A percentile compares a stretch with the other conserved stretches of the same genome.
phyloP scores from a whole-genome alignment of 2,797 vertebrate genomes.

The Sebastes alutus region DNA sequence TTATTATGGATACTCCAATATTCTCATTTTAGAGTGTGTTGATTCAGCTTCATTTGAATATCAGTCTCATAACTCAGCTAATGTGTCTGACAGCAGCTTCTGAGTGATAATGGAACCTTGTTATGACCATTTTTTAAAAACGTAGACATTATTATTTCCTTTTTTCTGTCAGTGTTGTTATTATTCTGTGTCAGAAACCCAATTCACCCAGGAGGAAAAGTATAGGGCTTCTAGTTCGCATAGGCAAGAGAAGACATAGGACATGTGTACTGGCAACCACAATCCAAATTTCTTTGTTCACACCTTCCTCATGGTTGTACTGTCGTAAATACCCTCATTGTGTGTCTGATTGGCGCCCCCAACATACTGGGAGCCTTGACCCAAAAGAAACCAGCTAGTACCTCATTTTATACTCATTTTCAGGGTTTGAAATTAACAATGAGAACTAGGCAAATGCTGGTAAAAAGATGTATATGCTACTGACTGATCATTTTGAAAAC shows the following conservation, averaged over 20 bases:
- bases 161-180: slow-evolving; percentile 42
- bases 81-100: slow-evolving; percentile 50
- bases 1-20: slow-evolving; percentile 64
- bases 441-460: slow-evolving; percentile 7
- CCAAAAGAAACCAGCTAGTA: slow-evolving; percentile 57
- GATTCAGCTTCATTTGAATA: slow-evolving; percentile 56
- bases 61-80: slow-evolving; percentile 50
- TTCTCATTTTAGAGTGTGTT: slow-evolving; percentile 70
- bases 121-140: slow-evolving; percentile 23
- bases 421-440: slow-evolving; percentile 53
- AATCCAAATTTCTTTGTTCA: slow-evolving; percentile 5
- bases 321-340: slow-evolving; percentile 5
- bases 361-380: slow-evolving; percentile 36
- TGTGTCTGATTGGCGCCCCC: slow-evolving; percentile 20
- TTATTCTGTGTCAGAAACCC: slow-evolving; percentile 24
- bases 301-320: neutral
- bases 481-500: slow-evolving; percentile 12
- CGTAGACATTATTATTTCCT: slow-evolving; percentile 34
- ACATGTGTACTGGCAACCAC: slow-evolving; percentile 18
- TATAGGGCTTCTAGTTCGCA: slow-evolving; percentile 29
- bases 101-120: slow-evolving; percentile 35
- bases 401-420: slow-evolving; percentile 67
- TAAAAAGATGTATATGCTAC: slow-evolving; percentile 14
- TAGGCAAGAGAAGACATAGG: slow-evolving; percentile 21
- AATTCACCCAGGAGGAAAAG: slow-evolving; percentile 7